phyloP scores from a whole-genome alignment of 2,113 vertebrate species.

The Rana temporaria region DNA sequence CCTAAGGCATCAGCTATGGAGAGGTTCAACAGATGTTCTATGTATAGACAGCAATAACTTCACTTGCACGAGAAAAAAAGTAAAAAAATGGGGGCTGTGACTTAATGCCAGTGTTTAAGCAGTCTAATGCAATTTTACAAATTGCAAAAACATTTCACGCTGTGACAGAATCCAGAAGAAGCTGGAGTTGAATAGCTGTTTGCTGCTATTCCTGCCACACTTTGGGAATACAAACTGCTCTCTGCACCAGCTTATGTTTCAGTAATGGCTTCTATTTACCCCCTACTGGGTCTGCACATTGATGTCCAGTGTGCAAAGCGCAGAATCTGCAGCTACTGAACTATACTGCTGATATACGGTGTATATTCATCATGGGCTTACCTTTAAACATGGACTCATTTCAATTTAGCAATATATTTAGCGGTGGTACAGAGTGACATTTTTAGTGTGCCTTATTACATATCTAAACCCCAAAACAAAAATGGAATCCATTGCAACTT shows the following conservation, averaged over 20 bases:
- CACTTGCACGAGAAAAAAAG: not conserved
- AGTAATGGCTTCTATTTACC: constrained; percentile 32
- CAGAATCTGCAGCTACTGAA: constrained; percentile 9
- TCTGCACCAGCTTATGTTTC: constrained; percentile 27
- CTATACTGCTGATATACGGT: too few relatives aligned
- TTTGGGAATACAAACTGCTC: constrained; percentile 9
- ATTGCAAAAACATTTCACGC: constrained; percentile 42
- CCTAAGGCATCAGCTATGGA: constrained; percentile 29
- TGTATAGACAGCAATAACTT: constrained; percentile 36
- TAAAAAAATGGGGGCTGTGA: not conserved
- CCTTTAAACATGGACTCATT: too few relatives aligned
- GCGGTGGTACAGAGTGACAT: too few relatives aligned
- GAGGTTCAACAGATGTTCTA: constrained; percentile 34
- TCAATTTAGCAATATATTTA: too few relatives aligned
- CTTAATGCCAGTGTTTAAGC: constrained; percentile 31
- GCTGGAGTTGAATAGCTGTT: not conserved
- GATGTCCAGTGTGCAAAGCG: not conserved
- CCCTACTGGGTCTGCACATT: constrained; percentile 1
- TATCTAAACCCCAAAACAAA: too few relatives aligned
- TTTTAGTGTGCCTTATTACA: too few relatives aligned
- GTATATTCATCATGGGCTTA: too few relatives aligned
- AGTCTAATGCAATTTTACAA: constrained; percentile 30
- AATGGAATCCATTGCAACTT: too few relatives aligned
- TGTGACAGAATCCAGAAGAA: constrained; percentile 22
- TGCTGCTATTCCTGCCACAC: constrained; percentile 6